Evolutionary conservation across 2,113 vertebrate genomes (phyloP).

Genomic region (Isichthys henryi): DNA sequence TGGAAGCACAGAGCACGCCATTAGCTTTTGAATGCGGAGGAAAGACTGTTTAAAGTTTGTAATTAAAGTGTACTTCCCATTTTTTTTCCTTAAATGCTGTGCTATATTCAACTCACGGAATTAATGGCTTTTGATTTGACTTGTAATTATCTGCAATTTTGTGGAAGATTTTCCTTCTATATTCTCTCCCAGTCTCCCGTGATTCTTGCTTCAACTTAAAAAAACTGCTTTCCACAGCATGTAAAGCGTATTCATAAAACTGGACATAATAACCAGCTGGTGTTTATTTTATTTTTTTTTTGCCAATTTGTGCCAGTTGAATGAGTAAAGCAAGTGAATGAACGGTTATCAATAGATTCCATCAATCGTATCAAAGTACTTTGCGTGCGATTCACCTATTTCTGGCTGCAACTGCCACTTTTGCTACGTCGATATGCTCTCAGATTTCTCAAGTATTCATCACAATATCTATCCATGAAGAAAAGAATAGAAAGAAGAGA

Average conservation of each 20-base stretch:
- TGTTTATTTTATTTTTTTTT: background rate
- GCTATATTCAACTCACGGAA: background rate
- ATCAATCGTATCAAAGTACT: background rate
- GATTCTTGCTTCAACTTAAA: background rate
- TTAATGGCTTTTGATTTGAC: slow-evolving; percentile 3
- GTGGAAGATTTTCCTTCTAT: background rate
- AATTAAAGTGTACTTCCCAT: slow-evolving; percentile 12
- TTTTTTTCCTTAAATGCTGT: background rate
- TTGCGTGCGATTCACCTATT: background rate
- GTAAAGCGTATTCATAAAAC: background rate
- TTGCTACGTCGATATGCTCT: background rate
- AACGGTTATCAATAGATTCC: background rate
- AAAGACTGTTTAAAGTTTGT: slow-evolving; percentile 7
- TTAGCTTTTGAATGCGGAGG: background rate
- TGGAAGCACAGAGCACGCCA: background rate
- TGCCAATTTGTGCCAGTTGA: background rate
- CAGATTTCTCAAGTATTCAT: background rate
- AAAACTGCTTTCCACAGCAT: background rate
- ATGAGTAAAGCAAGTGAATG: background rate
- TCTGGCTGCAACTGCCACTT: background rate
- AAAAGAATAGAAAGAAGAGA: background rate
- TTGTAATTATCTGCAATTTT: slow-evolving; percentile 11
- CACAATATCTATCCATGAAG: background rate
- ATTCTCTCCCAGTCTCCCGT: background rate
- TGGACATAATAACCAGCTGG: background rate